Evolutionary conservation across 2,113 vertebrate species (phyloP).

Genomic region (Acanthisitta chloris): DNA sequence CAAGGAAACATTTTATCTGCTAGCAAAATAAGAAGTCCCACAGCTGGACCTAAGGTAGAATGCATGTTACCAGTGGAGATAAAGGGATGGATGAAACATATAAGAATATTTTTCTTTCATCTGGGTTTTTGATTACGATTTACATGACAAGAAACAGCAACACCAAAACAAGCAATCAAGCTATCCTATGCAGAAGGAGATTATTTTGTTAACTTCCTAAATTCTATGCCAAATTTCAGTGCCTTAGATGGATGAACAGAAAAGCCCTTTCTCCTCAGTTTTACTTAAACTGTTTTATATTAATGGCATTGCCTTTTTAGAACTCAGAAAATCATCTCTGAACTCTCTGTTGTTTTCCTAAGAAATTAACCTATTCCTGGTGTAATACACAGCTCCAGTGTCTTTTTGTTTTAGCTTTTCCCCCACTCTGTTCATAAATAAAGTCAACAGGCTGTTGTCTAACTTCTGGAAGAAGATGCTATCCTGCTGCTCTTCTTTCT

Average conservation of each 20-base stretch:
- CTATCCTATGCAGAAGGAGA: not conserved
- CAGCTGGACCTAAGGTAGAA: not conserved
- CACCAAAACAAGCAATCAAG: not conserved
- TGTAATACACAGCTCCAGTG: not conserved
- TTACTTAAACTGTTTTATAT: not conserved
- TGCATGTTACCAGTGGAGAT: not conserved
- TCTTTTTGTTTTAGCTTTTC: not conserved
- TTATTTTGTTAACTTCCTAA: not conserved
- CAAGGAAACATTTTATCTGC: not conserved
- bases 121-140: not conserved
- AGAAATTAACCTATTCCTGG: not conserved
- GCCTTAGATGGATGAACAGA: not conserved
- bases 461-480: not conserved
- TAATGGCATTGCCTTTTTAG: not conserved
- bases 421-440: not conserved
- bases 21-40: not conserved
- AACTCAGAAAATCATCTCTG: not conserved
- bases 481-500: not conserved
- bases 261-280: not conserved
- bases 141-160: not conserved
- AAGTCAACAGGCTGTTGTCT: not conserved
- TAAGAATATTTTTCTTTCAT: not conserved
- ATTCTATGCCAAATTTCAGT: not conserved
- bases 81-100: not conserved
- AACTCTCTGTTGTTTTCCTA: not conserved